Base-by-base conservation (phyloP, 2,113 vertebrate species). In the Hypomesus transpacificus region DNA sequence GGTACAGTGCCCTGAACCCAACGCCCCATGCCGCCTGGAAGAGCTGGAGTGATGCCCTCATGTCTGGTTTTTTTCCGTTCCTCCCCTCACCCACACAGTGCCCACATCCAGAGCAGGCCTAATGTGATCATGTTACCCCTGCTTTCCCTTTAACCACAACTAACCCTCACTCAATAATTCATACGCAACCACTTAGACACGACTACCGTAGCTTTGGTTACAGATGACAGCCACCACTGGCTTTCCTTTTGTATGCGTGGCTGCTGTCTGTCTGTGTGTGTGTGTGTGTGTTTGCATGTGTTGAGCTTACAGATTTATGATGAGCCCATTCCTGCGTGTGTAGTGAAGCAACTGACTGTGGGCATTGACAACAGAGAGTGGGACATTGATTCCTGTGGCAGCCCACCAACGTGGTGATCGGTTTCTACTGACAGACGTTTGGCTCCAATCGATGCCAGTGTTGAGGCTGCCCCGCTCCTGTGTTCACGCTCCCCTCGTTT, bases 91-190 rank as follows among this genome's bases (percentile, higher is more conserved):
- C 61, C 60, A 31, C 24, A 14, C 57, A 14, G 17, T 3, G 4
- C 16, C 28, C 26, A 18, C 26, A 21, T 13, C 20, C 58, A 60
- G 58, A 22, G 9, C 26, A 31, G 31, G 4, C 16, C 60, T 17
- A 11, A n/a, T 17, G 26, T 34, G 28, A 63, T 34, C 26, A 39
- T 17, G 26, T 63, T 63, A 31, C 28, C 61, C 3, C 9, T 21
- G 28, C 28, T 9, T 63, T 63, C 28, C 61, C 61, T 26, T 3
- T 63, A 63, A 34, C 61, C 61, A 63, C 24, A 34, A 16, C 31
- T n/a, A 31, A 63, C 61, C 28, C 22, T 62, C 4, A n/a, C 5
- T 63, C 28, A 63, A 63, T 63, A 9, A 63, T 63, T 63, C 61
- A 34, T 28, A 17, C 26, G 24, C 17, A 34, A n/a, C 61, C 61